Conservation (phyloP, 2,888 invertebrate species). For the Scelioninae gen. 1 region DNA sequence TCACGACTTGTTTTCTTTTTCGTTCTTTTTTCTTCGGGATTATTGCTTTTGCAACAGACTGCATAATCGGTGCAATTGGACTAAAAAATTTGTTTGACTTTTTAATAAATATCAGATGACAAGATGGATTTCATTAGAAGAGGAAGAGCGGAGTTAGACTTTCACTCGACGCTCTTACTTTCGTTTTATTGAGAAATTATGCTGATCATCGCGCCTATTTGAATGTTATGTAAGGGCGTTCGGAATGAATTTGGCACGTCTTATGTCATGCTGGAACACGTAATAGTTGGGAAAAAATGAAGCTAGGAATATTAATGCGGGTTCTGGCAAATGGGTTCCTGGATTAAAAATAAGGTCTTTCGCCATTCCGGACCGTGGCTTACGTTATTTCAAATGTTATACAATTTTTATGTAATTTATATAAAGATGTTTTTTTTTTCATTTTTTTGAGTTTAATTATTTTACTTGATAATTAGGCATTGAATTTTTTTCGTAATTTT, state of each 20-base stretch:
- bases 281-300: slow-evolving; percentile 52
- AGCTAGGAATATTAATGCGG: slow-evolving; percentile 48
- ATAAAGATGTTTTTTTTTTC: no score
- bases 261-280: slow-evolving; percentile 50
- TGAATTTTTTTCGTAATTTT: no score
- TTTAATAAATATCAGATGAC: slow-evolving; percentile 21
- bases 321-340: background rate
- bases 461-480: no score
- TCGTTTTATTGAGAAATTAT: slow-evolving; percentile 67
- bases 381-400: slow-evolving; percentile 11
- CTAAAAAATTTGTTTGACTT: slow-evolving; percentile 12
- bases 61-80: slow-evolving; percentile 3
- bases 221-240: slow-evolving; percentile 47
- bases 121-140: slow-evolving; percentile 8
- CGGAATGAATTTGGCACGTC: slow-evolving; percentile 36
- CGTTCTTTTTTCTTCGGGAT: no score
- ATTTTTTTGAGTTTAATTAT: no score
- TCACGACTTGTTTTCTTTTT: no score
- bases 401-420: slow-evolving; percentile 40
- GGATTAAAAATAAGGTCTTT: background rate
- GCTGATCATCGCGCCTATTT: slow-evolving; percentile 53
- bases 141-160: slow-evolving; percentile 35
- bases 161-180: slow-evolving; percentile 58
- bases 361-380: no score
- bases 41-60: slow-evolving; percentile 1